A percentile compares a stretch with the other conserved stretches of the same genome.
Conservation (phyloP, 2,113 vertebrate genomes). For the Boulengeromyrus knoepffleri region DNA sequence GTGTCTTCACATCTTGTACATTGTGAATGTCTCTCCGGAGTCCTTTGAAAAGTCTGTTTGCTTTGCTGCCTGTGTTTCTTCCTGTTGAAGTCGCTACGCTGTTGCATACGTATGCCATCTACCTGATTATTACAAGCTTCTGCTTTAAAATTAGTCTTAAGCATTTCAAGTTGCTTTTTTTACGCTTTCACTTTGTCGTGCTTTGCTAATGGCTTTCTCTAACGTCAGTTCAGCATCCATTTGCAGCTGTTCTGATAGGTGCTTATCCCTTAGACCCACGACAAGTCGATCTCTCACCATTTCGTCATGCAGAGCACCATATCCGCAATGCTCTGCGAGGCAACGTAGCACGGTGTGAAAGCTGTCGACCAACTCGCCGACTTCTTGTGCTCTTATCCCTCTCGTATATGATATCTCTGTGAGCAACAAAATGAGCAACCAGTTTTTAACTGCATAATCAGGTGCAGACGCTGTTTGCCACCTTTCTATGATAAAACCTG, state of each 20-base stretch:
- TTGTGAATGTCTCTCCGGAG: background rate
- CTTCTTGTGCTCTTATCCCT: background rate
- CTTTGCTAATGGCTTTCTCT: background rate
- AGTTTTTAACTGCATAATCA: background rate
- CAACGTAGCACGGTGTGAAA: background rate
- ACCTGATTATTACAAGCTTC: constrained; percentile 10
- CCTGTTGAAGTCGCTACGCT: background rate
- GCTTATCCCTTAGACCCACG: background rate
- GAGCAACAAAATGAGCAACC: background rate
- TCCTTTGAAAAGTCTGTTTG: background rate
- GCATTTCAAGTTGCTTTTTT: background rate
- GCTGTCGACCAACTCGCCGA: background rate
- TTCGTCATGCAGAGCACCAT: background rate
- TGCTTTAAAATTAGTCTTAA: constrained; percentile 21
- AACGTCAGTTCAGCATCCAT: background rate
- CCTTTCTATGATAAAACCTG: no score
- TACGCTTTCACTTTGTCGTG: background rate
- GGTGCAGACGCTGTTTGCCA: no score
- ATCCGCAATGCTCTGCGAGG: background rate
- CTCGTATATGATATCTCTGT: background rate
- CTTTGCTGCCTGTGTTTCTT: background rate
- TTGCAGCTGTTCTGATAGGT: background rate
- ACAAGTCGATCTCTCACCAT: background rate
- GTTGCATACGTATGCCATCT: background rate
- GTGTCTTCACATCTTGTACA: background rate